Evolutionary conservation across 2,797 vertebrate genomes (phyloP), one percentile per base, ranked within the genome.

Genomic region (Mormyrus proboscirostris): DNA sequence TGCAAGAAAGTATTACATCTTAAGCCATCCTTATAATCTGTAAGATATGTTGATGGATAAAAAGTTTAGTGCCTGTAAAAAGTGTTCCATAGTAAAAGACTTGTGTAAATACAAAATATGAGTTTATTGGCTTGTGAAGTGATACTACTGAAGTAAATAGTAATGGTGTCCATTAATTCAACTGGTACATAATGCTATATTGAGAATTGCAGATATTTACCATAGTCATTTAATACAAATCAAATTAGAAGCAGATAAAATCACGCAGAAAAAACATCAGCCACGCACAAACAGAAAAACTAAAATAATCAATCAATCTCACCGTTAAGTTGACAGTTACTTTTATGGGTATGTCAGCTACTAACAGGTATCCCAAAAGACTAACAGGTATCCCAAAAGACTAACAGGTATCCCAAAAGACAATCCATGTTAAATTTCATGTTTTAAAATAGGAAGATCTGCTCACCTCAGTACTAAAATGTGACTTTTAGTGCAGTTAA

Each of bases 11-110:
- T 88, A 51, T 76, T 82, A 41, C 50, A 14, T 89, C 73, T 57
- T 33, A 25, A 49, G 12, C 55, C 55, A 62, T 29, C 62, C 55
- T 65, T 33, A 85, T 84, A 22, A 65, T 38, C 69, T 51, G 49
- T 88, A 73, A 76, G 73, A 73, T 83, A 55, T 59, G 33, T 62
- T 79, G 86, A 84, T 83, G 73, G 53, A 50, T 83, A 62, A 88
- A 90, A 90, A 87, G 73, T 88, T 86, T 89, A 88, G 89, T 90
- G 86, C 89, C 89, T 88, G 86, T 88, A 88, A 88, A 90, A 90
- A 88, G 25, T 79, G 65, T 89, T 29, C 69, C 51, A 22, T 87
- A 76, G 29, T 55, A 76, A 89, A 89, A 89, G 69, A 79, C 38
- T 86, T 90, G 65, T 87, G 86, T 88, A 79, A 69, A 79, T 82